Conservation (phyloP, 2,113 vertebrate genomes). For the Hippopotamus amphibius region DNA sequence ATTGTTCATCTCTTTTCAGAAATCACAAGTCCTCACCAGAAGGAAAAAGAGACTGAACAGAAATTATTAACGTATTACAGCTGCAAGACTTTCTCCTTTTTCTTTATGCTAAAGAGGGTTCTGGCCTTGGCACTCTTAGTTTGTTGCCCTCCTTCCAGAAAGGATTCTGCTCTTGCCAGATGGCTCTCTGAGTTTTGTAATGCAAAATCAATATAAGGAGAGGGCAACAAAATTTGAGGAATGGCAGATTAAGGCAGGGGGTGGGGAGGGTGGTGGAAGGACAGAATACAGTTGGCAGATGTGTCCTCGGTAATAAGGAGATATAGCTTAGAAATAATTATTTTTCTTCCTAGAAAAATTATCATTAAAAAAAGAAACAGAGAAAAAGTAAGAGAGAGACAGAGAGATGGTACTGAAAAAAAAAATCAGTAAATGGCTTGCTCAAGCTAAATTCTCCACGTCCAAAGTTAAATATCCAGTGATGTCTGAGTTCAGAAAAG, state of each 20-base stretch:
- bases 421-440: neutral
- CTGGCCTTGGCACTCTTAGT: slow-evolving; percentile 16
- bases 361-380: slow-evolving; percentile 13
- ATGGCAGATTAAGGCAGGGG: neutral
- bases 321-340: neutral
- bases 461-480: neutral
- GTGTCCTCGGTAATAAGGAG: neutral
- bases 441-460: neutral
- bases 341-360: neutral
- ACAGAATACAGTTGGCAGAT: neutral
- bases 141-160: slow-evolving; percentile 23
- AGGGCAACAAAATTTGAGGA: neutral
- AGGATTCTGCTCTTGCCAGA: slow-evolving; percentile 41
- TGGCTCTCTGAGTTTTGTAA: slow-evolving; percentile 49
- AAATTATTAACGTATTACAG: neutral
- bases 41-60: neutral
- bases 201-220: slow-evolving; percentile 32
- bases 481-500: neutral
- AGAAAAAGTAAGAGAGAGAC: neutral
- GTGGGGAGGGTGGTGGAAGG: neutral
- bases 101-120: slow-evolving; percentile 14
- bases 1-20: neutral
- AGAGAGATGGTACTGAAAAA: neutral
- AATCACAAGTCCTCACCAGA: neutral
- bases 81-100: neutral